Percentiles rank a stretch among this genome's conserved stretches.
Conservation (phyloP, 1,140 invertebrate species). For the Hylyphantes graminicola region DNA sequence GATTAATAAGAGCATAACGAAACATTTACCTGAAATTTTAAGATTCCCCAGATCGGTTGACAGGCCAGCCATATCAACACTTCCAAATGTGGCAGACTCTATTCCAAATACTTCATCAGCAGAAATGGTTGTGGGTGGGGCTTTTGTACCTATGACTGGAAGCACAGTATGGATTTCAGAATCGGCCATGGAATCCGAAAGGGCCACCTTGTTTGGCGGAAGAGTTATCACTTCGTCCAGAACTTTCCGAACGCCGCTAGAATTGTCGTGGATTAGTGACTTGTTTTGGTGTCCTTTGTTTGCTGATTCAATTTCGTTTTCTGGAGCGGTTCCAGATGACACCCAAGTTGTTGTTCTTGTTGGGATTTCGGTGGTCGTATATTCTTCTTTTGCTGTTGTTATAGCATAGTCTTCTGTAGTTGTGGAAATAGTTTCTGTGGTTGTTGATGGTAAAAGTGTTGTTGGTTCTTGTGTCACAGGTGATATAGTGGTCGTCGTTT, state of each 20-base stretch:
- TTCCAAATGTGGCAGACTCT: neutral
- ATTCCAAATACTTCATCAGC: neutral
- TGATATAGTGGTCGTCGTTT: too few species aligned
- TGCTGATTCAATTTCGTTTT: neutral
- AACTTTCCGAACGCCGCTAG: constrained; percentile 48
- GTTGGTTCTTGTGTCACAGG: neutral
- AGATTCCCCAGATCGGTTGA: constrained; percentile 59
- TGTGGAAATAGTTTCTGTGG: neutral
- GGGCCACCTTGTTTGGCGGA: constrained; percentile 35
- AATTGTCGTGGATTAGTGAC: constrained; percentile 51
- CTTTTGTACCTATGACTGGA: constrained; percentile 34
- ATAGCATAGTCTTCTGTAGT: neutral
- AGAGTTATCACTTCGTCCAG: constrained; percentile 16
- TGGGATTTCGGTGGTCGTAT: neutral
- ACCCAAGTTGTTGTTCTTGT: neutral
- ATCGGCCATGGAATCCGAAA: neutral
- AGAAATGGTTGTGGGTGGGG: neutral
- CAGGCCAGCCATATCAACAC: constrained; percentile 5
- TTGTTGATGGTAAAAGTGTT: neutral
- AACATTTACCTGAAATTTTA: constrained; percentile 62
- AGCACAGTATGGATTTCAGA: constrained; percentile 40
- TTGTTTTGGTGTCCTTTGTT: constrained; percentile 8
- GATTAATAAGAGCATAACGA: neutral
- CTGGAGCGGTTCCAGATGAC: neutral
- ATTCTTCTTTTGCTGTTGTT: neutral